Base-by-base conservation (phyloP, 1,140 invertebrate genomes). In the Drosophila punjabiensis region DNA sequence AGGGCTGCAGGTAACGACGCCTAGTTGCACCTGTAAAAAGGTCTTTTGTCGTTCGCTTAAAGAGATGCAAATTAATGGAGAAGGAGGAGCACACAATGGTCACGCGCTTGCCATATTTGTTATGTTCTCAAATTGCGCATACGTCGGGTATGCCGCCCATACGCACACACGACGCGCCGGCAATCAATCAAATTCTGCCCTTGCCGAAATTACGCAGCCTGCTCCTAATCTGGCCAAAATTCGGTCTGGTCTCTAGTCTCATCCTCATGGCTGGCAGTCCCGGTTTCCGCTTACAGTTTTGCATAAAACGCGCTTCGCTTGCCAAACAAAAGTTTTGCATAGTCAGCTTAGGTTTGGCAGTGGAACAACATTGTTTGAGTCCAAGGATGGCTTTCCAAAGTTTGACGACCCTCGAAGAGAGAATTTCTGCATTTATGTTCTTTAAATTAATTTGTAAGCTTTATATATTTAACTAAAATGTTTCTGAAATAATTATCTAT, bases 241-340 rank as follows among this genome's bases (percentile, higher is more conserved):
- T 43, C 35, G 11, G 61, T 28, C 47, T 35, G 33, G 58, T 61
- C 24, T 45, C 14, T 20, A 20, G 45, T 18, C 37, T 37, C 41
- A 53, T 65, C 68, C n/a, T n/a, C 48, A 35, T 55, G 67, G 28
- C 24, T 33, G 18, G 18, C 30, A 33, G 48, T 67, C 11, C 18
- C 14, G 18, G 81, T 73, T 81, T 88, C 84, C 85, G 85, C 74
- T 70, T 89, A 76, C 78, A 71, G 83, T 88, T 88, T 88, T 79
- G 67, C 78, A 81, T 85, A 85, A 68, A 73, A 65, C 60, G 75
- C 67, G 67, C 20, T 75, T 63, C 32, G 79, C 62, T 64, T 60
- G 52, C 37, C 75, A 74, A 76, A 86, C 69, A 82, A 76, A 79
- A 79, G 63, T 84, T 88, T 65, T 66, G 81, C 62, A 24, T 56